These are phyloP conservation scores for Hyposmocoma kahamanoa DNA, from an alignment of 1,140 invertebrate species.

Conservation along the genomic window DNA sequence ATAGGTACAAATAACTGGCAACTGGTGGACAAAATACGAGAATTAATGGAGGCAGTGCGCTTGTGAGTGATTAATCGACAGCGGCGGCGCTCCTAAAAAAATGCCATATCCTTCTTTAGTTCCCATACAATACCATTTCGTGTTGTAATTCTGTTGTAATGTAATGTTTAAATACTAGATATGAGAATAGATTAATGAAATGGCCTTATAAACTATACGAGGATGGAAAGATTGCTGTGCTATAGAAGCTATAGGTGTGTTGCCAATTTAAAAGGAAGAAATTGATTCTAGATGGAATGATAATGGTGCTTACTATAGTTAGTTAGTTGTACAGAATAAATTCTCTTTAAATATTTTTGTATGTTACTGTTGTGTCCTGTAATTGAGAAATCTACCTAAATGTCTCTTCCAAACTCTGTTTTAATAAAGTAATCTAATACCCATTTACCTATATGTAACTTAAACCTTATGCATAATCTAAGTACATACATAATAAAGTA, in stretches of 20 bases:
- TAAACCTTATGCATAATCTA: too few relatives aligned
- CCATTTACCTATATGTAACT: not conserved
- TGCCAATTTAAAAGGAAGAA: constrained; percentile 32
- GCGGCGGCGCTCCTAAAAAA: too few relatives aligned
- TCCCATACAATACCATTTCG: too few relatives aligned
- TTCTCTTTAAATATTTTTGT: constrained; percentile 60
- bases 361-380: constrained; percentile 32
- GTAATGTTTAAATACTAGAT: not conserved
- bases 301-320: constrained; percentile 69
- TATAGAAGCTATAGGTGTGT: constrained; percentile 14
- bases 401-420: too few relatives aligned
- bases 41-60: too few relatives aligned
- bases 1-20: too few relatives aligned
- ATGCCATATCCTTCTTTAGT: too few relatives aligned
- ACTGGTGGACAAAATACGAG: too few relatives aligned
- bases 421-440: constrained; percentile 12
- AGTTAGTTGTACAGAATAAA: constrained; percentile 71
- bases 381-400: too few relatives aligned
- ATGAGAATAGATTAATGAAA: constrained; percentile 15
- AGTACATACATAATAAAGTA: too few relatives aligned
- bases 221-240: constrained; percentile 14
- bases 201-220: constrained; percentile 27
- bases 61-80: too few relatives aligned
- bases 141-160: too few relatives aligned
- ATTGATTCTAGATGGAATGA: constrained; percentile 43